Base-by-base conservation (phyloP, 2,797 vertebrate genomes). In the Tiaroga cobitis region DNA sequence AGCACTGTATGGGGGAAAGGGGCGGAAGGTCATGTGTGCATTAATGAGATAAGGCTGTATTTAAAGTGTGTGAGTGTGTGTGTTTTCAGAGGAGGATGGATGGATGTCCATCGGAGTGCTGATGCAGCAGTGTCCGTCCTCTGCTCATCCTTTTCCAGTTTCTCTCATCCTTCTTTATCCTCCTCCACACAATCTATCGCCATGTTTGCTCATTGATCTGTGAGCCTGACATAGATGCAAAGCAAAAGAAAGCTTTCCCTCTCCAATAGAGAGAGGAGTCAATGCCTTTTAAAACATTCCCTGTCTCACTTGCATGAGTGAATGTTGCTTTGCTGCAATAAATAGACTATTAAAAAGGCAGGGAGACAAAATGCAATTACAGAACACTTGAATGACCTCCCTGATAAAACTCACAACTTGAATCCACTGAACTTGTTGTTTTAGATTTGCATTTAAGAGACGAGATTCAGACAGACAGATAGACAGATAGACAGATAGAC, bases 181-280 rank as follows among this genome's bases (percentile, higher is more conserved):
- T 46, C 59, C 56, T 85, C 54, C 67, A 26, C 79, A 51, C 26
- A 83, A 86, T 86, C 69, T 73, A 84, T 73, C 32, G 67, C 83
- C 77, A 59, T 83, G 86, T 89, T 87, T 86, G 84, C 73, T 81
- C 79, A 88, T 88, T 83, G 78, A 89, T 89, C 74, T 89, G 76
- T 77, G 80, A 72, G 34, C 46, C 32, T 87, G 81, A 80, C 70
- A 59, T 59, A 59, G 41, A 76, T 8, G 70, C 41, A 19, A 32
- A 46, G 26, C 46, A 15, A 83, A 82, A 80, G 81, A 86, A 81
- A 77, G 61, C 78, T 80, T 83, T 74, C 54, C 39, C 61, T 80
- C 51, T 46, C 29, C 49, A 59, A 74, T 37, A 54, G 26, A 81
- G 46, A 78, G 77, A 69, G 29, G 78, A 76, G 63, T 61, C 72